phyloP scores from a whole-genome alignment of 1,140 invertebrate species.

The Delia radicum region DNA sequence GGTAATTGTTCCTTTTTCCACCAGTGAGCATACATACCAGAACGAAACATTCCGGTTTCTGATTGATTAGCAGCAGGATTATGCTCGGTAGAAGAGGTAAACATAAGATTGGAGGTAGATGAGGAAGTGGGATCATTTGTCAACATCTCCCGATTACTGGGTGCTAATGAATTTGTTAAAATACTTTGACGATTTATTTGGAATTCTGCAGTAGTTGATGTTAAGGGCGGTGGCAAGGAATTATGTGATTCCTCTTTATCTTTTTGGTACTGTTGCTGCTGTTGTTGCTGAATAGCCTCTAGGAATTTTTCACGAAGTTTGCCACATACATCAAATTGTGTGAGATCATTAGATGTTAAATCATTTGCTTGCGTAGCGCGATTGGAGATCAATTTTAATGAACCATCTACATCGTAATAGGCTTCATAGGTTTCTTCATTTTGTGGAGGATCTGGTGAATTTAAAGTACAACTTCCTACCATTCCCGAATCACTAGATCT shows the following conservation, averaged over 20 bases:
- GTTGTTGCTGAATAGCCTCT: background rate
- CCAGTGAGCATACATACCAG: constrained; percentile 86
- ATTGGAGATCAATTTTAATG: background rate
- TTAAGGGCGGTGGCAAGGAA: constrained; percentile 11
- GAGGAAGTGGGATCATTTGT: too few species aligned
- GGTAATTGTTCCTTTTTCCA: constrained; percentile 86
- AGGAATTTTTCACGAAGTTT: constrained; percentile 52
- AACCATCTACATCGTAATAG: constrained; percentile 13
- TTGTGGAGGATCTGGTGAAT: constrained; percentile 63
- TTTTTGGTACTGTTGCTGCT: background rate
- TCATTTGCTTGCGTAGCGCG: background rate
- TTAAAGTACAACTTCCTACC: constrained; percentile 74
- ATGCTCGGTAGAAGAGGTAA: constrained; percentile 21
- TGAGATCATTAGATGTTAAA: constrained; percentile 34
- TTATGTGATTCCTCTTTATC: constrained; percentile 9
- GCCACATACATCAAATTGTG: constrained; percentile 49
- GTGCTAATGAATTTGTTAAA: constrained; percentile 33
- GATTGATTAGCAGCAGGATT: background rate
- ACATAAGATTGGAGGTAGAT: background rate
- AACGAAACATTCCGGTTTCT: constrained; percentile 65
- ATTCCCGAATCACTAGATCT: constrained; percentile 77
- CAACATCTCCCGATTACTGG: background rate
- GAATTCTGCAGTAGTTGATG: constrained; percentile 32
- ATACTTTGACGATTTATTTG: constrained; percentile 49
- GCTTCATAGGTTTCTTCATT: constrained; percentile 39